Percentiles rank a stretch among this genome's conserved stretches.
Evolutionary conservation across 2,888 invertebrate species (phyloP).

Genomic region (Cataglyphis cursor): DNA sequence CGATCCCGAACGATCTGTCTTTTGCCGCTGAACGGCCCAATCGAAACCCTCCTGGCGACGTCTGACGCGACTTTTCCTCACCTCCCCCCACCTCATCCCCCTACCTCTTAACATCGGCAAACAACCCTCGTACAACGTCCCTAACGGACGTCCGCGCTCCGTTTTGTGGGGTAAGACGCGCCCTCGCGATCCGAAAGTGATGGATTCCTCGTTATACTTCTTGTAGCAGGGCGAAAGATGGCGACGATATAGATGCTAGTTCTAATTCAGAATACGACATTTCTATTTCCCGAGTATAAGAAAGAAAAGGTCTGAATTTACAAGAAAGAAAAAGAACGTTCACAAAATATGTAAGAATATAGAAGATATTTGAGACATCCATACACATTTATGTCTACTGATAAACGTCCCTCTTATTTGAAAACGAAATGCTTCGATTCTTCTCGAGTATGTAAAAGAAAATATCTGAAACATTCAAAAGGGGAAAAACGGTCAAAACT

Average conservation of each 20-base stretch:
- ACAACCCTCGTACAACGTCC: constrained; percentile 72
- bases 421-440: background rate
- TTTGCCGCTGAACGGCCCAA: constrained; percentile 82
- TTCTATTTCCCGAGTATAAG: background rate
- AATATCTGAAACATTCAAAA: background rate
- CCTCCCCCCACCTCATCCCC: constrained; percentile 1
- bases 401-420: background rate
- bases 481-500: no score
- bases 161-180: constrained; percentile 51
- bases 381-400: background rate
- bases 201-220: constrained; percentile 69
- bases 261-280: background rate
- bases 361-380: background rate
- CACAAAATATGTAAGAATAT: background rate
- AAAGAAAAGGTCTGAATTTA: background rate
- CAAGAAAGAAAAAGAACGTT: background rate
- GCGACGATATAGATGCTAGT: constrained; percentile 28
- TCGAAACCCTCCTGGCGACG: constrained; percentile 79
- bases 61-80: constrained; percentile 78
- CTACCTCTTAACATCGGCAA: constrained; percentile 75
- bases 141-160: constrained; percentile 67
- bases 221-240: constrained; percentile 37
- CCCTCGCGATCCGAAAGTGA: constrained; percentile 68
- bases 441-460: background rate
- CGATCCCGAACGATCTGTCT: constrained; percentile 85